A percentile compares a stretch with the other conserved stretches of the same genome.
Conservation (phyloP, 2,113 vertebrate genomes). For the Austrofundulus limnaeus region DNA sequence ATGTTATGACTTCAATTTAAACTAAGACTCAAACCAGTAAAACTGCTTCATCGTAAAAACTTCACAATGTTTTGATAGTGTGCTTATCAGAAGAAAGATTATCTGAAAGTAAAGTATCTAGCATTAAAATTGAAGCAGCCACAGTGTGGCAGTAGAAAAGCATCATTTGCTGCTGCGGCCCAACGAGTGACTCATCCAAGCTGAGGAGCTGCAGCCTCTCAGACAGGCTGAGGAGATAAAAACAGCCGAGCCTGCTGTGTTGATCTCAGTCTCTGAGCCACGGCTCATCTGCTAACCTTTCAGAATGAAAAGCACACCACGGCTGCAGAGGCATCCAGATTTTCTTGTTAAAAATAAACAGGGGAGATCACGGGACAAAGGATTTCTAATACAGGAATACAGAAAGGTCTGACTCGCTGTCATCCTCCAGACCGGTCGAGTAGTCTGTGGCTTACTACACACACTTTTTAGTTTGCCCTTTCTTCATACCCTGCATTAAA, state of each 20-base stretch:
- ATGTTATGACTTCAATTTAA: no score
- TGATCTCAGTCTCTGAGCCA: constrained; percentile 58
- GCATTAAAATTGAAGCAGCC: not conserved
- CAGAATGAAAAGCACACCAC: constrained; percentile 41
- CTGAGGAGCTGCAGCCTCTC: constrained; percentile 55
- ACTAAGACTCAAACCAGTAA: no score
- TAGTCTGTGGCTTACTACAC: constrained; percentile 46
- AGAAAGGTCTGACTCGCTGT: constrained; percentile 55
- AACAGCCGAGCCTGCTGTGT: constrained; percentile 59
- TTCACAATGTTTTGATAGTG: no score
- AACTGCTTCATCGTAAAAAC: no score
- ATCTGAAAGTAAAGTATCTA: no score
- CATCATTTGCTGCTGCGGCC: constrained; percentile 29
- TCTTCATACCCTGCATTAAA: constrained; percentile 34
- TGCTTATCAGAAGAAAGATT: no score
- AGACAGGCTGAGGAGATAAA: constrained; percentile 60
- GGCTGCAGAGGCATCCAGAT: constrained; percentile 50
- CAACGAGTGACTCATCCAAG: constrained; percentile 59
- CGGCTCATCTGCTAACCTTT: constrained; percentile 54
- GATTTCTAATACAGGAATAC: constrained; percentile 52
- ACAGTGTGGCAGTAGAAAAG: constrained; percentile 69
- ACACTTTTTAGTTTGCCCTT: constrained; percentile 45
- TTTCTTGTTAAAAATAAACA: constrained; percentile 54
- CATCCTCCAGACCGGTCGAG: constrained; percentile 38
- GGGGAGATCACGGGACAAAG: constrained; percentile 46